Base-by-base conservation (phyloP, 1,140 invertebrate genomes). In the Leptestheria dahalacensis region DNA sequence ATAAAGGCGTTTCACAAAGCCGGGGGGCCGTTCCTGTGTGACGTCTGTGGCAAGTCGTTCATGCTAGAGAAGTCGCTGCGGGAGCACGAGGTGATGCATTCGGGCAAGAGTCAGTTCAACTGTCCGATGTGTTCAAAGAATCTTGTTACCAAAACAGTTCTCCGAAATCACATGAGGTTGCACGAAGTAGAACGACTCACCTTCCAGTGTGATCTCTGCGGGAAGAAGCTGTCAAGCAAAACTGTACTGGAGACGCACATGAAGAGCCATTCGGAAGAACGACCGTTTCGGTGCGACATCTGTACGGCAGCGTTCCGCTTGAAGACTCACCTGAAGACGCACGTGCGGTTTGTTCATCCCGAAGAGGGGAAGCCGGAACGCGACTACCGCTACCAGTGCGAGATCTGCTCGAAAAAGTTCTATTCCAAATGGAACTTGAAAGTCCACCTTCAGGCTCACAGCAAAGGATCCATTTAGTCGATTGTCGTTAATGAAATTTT, bases 271-370 rank as follows among this genome's bases (percentile, higher is more conserved):
- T 57, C 25, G 18, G 48, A 26, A 12, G 49, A 58, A 20, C 23
- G 41, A 12, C 59, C 52, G 3, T 60, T 54, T 46, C 25, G 4
- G 18, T 60, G 59, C 25, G n/a, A 20, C 9, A 18, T 51, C 25
- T 60, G 59, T 26, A 29, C 33, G 28, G 24, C 21, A 33, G n/a
- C 15, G 20, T 60, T 60, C 29, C 49, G n/a, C 24, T 33, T 55
- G 25, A 56, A 29, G 10, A 29, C 18, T 29, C 20, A 60, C 24
- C 12, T 57, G 18, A 46, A 25, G 10, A 29, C 24, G 11, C 59
- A 60, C 51, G 6, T 20, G 21, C 52, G 26, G 6, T 41, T 41
- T 15, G 33, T 41, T 41, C 33, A 41, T 41, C 33, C 33, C 33
- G 33, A 41, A 6, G 15, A 41, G 6, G 33, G 33, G 15, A 15